Percentiles rank a stretch among this genome's conserved stretches.
phyloP scores from a whole-genome alignment of 2,797 vertebrate genomes.

The Sardinella longiceps region DNA sequence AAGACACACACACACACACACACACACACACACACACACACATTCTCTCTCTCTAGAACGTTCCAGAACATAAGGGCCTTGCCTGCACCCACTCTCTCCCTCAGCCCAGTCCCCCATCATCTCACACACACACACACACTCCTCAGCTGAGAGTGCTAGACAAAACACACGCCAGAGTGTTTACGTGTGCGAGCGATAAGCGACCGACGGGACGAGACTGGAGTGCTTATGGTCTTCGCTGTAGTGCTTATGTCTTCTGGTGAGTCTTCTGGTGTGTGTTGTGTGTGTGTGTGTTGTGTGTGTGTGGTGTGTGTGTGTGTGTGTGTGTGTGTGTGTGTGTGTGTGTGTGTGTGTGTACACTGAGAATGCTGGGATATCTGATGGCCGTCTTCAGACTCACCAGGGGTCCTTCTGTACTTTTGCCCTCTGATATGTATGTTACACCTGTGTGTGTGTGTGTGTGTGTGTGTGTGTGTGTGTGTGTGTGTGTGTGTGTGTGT shows the following conservation, averaged over 20 bases:
- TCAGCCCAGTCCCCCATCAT: background rate
- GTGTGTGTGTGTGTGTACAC: background rate
- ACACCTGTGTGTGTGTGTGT: too few relatives aligned
- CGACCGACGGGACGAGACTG: too few relatives aligned
- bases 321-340: background rate
- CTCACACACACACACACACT: background rate
- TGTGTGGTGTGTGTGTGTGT: background rate
- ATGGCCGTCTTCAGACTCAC: background rate
- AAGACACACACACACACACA: too few relatives aligned
- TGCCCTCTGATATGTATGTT: background rate
- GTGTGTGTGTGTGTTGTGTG: background rate
- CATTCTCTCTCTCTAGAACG: background rate
- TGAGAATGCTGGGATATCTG: background rate
- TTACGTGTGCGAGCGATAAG: background rate
- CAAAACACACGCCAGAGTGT: background rate
- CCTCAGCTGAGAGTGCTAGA: constrained; percentile 1
- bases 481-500: too few relatives aligned
- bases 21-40: too few relatives aligned
- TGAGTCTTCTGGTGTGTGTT: background rate
- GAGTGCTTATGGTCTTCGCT: background rate
- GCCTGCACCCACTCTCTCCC: background rate
- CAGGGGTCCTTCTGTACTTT: background rate
- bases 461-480: too few relatives aligned
- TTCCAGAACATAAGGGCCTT: background rate
- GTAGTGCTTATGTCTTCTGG: background rate